Base-by-base conservation (phyloP, 2,888 invertebrate species). In the Eupithecia inturbata region DNA sequence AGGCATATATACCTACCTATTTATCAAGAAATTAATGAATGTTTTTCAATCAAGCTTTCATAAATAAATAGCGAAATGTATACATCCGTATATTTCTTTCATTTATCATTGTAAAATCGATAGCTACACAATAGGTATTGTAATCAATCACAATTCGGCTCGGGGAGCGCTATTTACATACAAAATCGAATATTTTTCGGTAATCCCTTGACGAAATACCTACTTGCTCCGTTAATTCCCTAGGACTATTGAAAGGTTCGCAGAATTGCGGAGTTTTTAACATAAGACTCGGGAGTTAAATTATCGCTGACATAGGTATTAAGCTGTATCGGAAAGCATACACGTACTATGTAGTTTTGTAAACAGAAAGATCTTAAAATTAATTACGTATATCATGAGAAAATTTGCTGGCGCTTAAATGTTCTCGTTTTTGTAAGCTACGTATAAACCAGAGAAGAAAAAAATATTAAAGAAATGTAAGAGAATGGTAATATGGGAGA, bases 91-190 rank as follows among this genome's bases (percentile, higher is more conserved):
- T 31, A 19, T 31, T 62, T 41, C n/a, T 22, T 68, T 68, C 62
- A 71, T 69, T 60, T 62, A 33, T 36, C 36, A 33, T 64, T 36
- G 41, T 6, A 36, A 71, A 67, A 70, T 70, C 67, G 33, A 53
- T 53, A 67, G 53, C 67, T 60, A 31, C 36, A 62, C 74, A 75
- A 72, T 71, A 67, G 49, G 36, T 33, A 70, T 70, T 75, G 72
- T 75, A 67, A 72, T 75, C 75, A 72, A 72, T 70, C 75, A 72
- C 75, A 75, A 72, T 70, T 69, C 68, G n/a, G 72, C 71, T 62
- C 63, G 14, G 62, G 57, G 67, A 36, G 60, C 49, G 72, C 33
- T 75, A 75, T 75, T 75, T 75, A 72, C 67, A 72, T 75, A 76
- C 73, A 49, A 68, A 71, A 76, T 73, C 70, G 75, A 73, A 73